Base-by-base conservation (phyloP, 2,113 vertebrate genomes). In the Laterallus jamaicensis region DNA sequence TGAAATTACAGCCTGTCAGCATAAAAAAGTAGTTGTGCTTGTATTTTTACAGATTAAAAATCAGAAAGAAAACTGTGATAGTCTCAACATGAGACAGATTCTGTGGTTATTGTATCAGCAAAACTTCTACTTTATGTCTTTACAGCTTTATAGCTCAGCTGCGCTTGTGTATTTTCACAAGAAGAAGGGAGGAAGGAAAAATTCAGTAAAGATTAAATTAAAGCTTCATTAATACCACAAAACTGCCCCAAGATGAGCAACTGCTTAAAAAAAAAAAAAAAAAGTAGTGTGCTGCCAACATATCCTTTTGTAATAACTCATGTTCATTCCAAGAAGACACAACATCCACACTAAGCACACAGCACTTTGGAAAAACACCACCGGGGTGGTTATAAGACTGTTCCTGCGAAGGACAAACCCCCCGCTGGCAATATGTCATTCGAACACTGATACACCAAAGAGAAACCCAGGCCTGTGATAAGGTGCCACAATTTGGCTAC, bases 201-300 rank as follows among this genome's bases (percentile, higher is more conserved):
- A 86, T 14, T 74, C 37, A 77, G 55, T 67, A 59, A 76, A 90
- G 40, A 86, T 78, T 93, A 80, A 80, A 82, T 77, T 74, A 54
- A 59, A 82, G 52, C 8, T 49, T 67, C 42, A 56, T 81, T 92
- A 94, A 90, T 90, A 94, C 50, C 56, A 83, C 59, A 88, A 82
- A 89, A 31, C 68, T 77, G 47, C 59, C 56, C 50, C 55, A 93
- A 95, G 88, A 40, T 7, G 24, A 89, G 39, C 3, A 4, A 73
- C 28, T 58, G 29, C 35, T 64, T 26, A 88, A 74, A 73, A 64
- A 59, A 62, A 28, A 90, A 77, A 69, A 59, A 64, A 71, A 54
- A 62, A 32, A 12, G 5, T 5, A 49, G 11, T 0, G 0, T 7
- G 22, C 37, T 90, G 68, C 47, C 59, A 90, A 70, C 0, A 0